Base-by-base conservation (phyloP, 2,888 invertebrate species). In the Lycaena phlaeas region DNA sequence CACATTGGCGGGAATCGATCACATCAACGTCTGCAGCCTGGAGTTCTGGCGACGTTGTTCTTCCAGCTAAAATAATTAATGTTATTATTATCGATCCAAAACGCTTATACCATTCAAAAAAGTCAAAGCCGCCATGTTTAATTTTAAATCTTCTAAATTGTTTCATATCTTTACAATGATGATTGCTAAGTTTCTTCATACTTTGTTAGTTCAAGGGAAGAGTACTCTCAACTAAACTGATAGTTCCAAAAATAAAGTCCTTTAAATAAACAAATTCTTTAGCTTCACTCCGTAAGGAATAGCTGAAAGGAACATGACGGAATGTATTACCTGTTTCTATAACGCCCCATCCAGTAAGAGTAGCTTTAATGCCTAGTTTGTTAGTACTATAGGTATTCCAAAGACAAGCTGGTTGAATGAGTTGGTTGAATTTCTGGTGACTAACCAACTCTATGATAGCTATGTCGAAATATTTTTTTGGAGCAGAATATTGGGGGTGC, bases 331-430 rank as follows among this genome's bases (percentile, higher is more conserved):
- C 57, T 42, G 48, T 40, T 27, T 56, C 53, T 10, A 11, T 27
- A 9, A 27, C 27, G 6, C 59, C 59, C 59, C 59, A 60, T 6
- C 61, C 61, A 14, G 59, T 58, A 7, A 54, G 11, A 9, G n/a
- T 10, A 2, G 11, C 11, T 9, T n/a, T n/a, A 2, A 9, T 44
- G 3, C 49, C 50, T 11, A 55, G 45, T 6, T 10, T 26, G 9
- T 37, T 41, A 2, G 46, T 52, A 27, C 53, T 52, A 5, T 30
- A 34, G 0, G 48, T 14, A 6, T 14, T 38, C 53, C 55, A 60
- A 3, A 61, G 45, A 41, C 61, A 61, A 3, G 59, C 57, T 4
- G 61, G 61, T 11, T 57, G 57, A 1, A 56, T 37, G n/a, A 42
- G 37, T 6, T 36, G 43, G 0, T 46, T 41, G 30, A 61, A 59